A percentile compares a stretch with the other conserved stretches of the same genome.
Evolutionary conservation across 2,888 invertebrate species (phyloP).

Genomic region (Drosophila barbarae): DNA sequence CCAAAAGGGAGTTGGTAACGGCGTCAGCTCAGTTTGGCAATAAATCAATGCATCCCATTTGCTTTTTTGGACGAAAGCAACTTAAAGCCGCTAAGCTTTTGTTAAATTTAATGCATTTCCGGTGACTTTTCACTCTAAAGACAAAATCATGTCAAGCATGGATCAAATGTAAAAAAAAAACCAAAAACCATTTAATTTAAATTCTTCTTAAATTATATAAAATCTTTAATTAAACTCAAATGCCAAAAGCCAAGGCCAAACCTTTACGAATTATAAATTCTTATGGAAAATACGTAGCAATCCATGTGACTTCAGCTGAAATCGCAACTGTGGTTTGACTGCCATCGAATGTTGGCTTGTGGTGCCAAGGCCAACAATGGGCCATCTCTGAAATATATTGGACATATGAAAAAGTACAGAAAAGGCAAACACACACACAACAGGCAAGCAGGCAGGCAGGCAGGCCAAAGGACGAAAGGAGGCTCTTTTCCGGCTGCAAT

Average conservation of each 20-base stretch:
- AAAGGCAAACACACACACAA: slow-evolving; percentile 22
- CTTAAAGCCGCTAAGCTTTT: slow-evolving; percentile 57
- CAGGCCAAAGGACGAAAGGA: background rate
- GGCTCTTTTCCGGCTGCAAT: slow-evolving; percentile 59
- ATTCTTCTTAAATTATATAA: background rate
- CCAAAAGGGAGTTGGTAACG: slow-evolving; percentile 19
- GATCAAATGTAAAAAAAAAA: too few species aligned
- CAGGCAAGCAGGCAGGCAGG: slow-evolving; percentile 2
- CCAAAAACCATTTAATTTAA: background rate
- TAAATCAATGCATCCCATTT: slow-evolving; percentile 64
- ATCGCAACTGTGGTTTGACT: slow-evolving; percentile 55
- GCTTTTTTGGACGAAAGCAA: background rate
- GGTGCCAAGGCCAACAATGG: slow-evolving; percentile 59
- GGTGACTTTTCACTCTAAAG: background rate
- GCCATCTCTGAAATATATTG: slow-evolving; percentile 59
- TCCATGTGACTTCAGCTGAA: slow-evolving; percentile 11
- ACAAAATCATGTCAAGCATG: slow-evolving; percentile 4
- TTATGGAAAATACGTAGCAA: slow-evolving; percentile 43
- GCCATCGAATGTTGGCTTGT: slow-evolving; percentile 45
- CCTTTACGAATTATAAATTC: slow-evolving; percentile 45
- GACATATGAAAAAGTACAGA: slow-evolving; percentile 5
- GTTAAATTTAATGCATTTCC: slow-evolving; percentile 28
- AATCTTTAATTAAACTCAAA: slow-evolving; percentile 2
- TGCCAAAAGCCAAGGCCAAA: slow-evolving; percentile 15
- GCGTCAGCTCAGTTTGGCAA: slow-evolving; percentile 53